Base-by-base conservation (phyloP, 2,888 invertebrate species). In the Anarsia innoxiella region DNA sequence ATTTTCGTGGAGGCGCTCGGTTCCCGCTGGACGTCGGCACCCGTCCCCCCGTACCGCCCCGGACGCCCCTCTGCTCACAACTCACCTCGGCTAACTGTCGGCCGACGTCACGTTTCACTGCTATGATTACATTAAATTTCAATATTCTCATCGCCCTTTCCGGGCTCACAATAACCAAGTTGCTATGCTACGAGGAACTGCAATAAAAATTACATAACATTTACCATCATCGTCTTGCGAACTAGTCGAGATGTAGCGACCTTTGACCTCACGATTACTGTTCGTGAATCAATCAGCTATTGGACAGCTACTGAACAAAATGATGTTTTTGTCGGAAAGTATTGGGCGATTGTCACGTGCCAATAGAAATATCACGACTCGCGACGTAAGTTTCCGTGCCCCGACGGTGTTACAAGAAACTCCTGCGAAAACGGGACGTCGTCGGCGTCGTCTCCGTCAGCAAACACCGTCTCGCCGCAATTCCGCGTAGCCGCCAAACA, bases 91-190 rank as follows among this genome's bases (percentile, higher is more conserved):
- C 63, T 67, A 67, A 69, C 72, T 68, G 67, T 71, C 56, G 51
- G 53, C 50, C 53, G 53, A 61, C 65, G 61, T 68, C 68, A 67
- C 66, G 63, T 67, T 71, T 63, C 53, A 55, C 56, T 61, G 53
- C 61, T 60, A 59, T 55, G 60, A 63, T 63, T 58, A 59, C 56
- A 59, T 62, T 65, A 58, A 59, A 61, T 67, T 68, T 68, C 64
- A 69, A 68, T 71, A 60, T 64, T 64, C 59, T 45, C 56, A 52
- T 49, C 42, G 53, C 47, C 49, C 44, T 50, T 49, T 49, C 46
- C 36, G 38, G 38, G 36, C 40, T 39, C 42, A 51, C 33, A 39
- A 39, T 37, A 30, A 15, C 29, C 25, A 13, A 33, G 33, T 29
- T 31, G 33, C n/a, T n/a, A n/a, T n/a, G n/a, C 40, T 37, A 42